Base-by-base conservation (phyloP, 2,797 vertebrate species). In the Lerista edwardsae region DNA sequence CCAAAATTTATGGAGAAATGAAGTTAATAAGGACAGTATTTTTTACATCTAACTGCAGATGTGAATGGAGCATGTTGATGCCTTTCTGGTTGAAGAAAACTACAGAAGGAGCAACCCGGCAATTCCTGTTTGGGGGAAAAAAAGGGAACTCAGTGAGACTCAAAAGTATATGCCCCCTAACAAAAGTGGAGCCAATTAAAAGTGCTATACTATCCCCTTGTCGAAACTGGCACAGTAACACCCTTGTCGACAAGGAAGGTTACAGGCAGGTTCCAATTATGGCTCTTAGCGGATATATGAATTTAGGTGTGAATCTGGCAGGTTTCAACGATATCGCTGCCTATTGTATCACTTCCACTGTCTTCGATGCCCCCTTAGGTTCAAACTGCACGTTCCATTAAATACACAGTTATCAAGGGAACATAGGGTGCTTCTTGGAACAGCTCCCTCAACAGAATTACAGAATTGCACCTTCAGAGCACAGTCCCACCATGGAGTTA, bases 1-100 rank as follows among this genome's bases (percentile, higher is more conserved):
- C 29, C 69, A 71, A 82, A 91, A 94, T 93, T 93, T 94, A 88
- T 87, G 87, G 93, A 81, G 80, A 88, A 94, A 94, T 94, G 90
- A 93, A 91, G 94, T 92, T 94, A 92, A 87, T 86, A 93, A 93
- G 75, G 69, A 74, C 91, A 80, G 62, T 72, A 23, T 84, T 78
- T n/a, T 94, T 89, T 89, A 78, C 87, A 75, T 75, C 39, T 88
- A 76, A 92, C 93, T 68, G 29, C 65, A 92, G 75, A 90, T 5
- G 51, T 17, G 51, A 55, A 55, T 83, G 80, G 87, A 88, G 88
- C 84, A 47, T 44, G 51, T 85, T 88, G 79, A 75, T 86, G 67
- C 64, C 69, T 92, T 83, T 44, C 82, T 62, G 73, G 8, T 0
- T 79, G 82, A 64, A 83, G 29, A 23, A 51, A 89, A 64, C 0